Base-by-base conservation (phyloP, 2,888 invertebrate genomes). In the Neelides folsomi region DNA sequence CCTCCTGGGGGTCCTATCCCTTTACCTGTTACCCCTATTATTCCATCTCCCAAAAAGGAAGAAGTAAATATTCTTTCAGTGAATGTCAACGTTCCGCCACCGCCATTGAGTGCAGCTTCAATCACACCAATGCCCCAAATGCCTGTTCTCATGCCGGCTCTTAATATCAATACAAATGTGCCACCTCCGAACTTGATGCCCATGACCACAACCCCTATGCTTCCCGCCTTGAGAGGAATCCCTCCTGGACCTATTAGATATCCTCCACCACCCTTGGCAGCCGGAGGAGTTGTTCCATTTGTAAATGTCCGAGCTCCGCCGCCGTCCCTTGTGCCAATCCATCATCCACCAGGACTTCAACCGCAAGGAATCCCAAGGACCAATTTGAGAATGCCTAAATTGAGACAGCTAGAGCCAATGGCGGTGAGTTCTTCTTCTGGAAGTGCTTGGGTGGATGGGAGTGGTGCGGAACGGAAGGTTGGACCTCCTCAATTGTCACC, bases 191-290 rank as follows among this genome's bases (percentile, higher is more conserved):
- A 38, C 37, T 42, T 58, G n/a, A 19, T 51, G 34, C 40, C 44
- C 37, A 46, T 52, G 15, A 50, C 53, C 15, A 40, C 43, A 7
- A 46, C 37, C 36, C 50, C n/a, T 43, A 19, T 36, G 38, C 39
- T 18, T 34, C 38, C 47, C 2, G 47, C 47, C 2, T 48, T 51
- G 9, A 20, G 43, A 27, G 40, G 49, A 9, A 27, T 47, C n/a
- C 43, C 54, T 8, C 13, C 38, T 9, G 41, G 55, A 19, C 58
- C 56, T 16, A 40, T 52, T 12, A 53, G 51, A 35, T 18, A 58
- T 10, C 60, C 57, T 12, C 57, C 57, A 6, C 56, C 57, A 16
- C 6, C 48, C 1, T 9, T 54, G n/a, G n/a, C 36, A 36, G 16
- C 16, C 39, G 18, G n/a, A 16, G 10, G 15, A n/a, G 40, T 6